A percentile compares a stretch with the other conserved stretches of the same genome.
These are phyloP conservation scores for Vimba vimba DNA, from an alignment of 2,113 vertebrate genomes.

Conservation along the genomic window DNA sequence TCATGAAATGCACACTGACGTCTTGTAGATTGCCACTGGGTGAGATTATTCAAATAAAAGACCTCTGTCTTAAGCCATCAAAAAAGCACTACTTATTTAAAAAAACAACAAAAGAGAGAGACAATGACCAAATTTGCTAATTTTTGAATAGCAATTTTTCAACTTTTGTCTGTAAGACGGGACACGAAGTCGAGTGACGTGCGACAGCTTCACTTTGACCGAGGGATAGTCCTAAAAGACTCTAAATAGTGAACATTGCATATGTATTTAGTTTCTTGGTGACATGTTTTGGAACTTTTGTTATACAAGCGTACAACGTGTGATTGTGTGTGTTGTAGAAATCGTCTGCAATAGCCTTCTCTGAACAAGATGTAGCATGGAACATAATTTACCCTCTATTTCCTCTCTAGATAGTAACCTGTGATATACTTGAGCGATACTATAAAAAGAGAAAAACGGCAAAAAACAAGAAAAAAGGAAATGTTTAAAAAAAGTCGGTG, in stretches of 20 bases:
- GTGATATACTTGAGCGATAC: conserved; percentile 71
- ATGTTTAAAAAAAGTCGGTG: conserved; percentile 62
- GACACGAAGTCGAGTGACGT: conserved; percentile 75
- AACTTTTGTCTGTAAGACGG: conserved; percentile 90
- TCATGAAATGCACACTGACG: conserved; percentile 93
- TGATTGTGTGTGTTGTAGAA: conserved; percentile 86
- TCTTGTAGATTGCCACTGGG: conserved; percentile 99
- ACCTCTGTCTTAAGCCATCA: conserved; percentile 96
- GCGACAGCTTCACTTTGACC: conserved; percentile 77
- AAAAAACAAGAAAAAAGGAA: conserved; percentile 70
- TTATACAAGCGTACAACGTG: conserved; percentile 83
- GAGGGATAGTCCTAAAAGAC: conserved; percentile 86
- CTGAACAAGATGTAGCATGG: conserved; percentile 83
- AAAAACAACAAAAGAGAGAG: conserved; percentile 65
- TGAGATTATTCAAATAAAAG: conserved; percentile 92
- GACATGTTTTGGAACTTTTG: conserved; percentile 85
- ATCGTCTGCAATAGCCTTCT: conserved; percentile 88
- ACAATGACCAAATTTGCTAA: conserved; percentile 90
- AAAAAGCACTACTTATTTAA: conserved; percentile 89
- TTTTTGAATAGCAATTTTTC: conserved; percentile 81
- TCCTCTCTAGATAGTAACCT: conserved; percentile 72
- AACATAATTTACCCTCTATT: conserved; percentile 71
- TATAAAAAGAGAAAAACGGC: conserved; percentile 67
- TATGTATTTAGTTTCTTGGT: conserved; percentile 86
- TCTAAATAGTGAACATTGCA: conserved; percentile 91